Conservation (phyloP, 2,888 invertebrate species). For the Tetragnatha montana region DNA sequence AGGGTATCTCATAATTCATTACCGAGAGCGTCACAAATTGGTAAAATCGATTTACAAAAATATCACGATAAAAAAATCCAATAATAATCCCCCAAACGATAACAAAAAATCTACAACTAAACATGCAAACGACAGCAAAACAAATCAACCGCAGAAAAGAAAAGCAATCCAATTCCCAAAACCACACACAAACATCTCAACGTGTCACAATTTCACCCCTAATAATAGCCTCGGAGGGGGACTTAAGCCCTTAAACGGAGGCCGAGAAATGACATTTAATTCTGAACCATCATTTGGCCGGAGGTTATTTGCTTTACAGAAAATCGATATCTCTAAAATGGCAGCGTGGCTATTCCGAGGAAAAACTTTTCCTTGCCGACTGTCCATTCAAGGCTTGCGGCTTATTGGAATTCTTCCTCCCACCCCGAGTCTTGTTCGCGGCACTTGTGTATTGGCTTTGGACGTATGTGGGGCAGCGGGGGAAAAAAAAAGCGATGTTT, state of each 20-base stretch:
- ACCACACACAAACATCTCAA: not conserved
- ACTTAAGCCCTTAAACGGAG: not conserved
- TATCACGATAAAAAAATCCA: too few species aligned
- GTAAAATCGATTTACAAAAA: too few species aligned
- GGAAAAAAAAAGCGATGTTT: too few species aligned
- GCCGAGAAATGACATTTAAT: not conserved
- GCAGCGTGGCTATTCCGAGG: not conserved
- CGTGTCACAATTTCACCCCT: not conserved
- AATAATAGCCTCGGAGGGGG: not conserved
- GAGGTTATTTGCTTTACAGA: not conserved
- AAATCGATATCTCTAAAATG: not conserved
- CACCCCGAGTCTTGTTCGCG: not conserved
- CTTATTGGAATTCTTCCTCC: not conserved
- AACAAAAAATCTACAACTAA: too few species aligned
- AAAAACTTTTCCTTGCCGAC: not conserved
- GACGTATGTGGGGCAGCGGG: not conserved
- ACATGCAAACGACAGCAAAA: not conserved
- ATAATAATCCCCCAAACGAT: too few species aligned
- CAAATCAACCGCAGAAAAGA: not conserved
- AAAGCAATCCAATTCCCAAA: not conserved
- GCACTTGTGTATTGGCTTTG: not conserved
- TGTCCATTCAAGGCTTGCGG: not conserved
- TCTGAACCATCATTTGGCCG: not conserved
- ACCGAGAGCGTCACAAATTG: too few species aligned
- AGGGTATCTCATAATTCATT: too few species aligned